Percentiles rank a stretch among this genome's conserved stretches.
These are phyloP conservation scores for Lepeophtheirus nordmannii DNA, from an alignment of 2,888 invertebrate genomes.

Conservation along the genomic window DNA sequence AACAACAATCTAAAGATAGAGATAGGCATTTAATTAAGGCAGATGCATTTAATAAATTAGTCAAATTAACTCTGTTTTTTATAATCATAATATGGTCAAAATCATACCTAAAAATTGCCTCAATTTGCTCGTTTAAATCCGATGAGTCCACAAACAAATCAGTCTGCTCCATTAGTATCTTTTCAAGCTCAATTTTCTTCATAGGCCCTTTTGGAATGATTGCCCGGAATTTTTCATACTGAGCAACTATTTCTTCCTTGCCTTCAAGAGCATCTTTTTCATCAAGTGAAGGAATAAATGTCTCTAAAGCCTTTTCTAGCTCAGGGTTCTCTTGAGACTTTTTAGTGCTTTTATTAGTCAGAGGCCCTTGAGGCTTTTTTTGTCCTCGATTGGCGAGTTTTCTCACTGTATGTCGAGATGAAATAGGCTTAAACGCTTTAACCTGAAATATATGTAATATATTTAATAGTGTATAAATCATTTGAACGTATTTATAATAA, in stretches of 20 bases:
- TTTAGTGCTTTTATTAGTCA: neutral
- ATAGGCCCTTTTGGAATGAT: neutral
- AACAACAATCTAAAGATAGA: no score
- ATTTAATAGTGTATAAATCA: no score
- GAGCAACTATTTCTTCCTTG: neutral
- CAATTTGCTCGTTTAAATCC: neutral
- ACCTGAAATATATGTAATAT: no score
- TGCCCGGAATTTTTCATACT: neutral
- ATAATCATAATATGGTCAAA: no score
- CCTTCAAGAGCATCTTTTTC: neutral
- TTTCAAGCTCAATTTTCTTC: neutral
- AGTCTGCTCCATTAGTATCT: neutral
- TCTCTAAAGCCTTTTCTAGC: neutral
- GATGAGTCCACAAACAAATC: neutral
- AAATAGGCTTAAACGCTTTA: neutral
- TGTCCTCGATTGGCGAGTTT: neutral
- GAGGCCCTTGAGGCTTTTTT: neutral
- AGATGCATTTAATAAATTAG: no score
- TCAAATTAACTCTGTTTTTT: no score
- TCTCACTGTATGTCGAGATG: neutral
- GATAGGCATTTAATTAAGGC: no score
- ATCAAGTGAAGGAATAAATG: neutral
- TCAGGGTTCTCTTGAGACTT: neutral
- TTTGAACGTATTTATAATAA: no score
- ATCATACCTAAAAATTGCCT: neutral